A percentile compares a stretch with the other conserved stretches of the same genome.
Conservation (phyloP, 2,113 vertebrate species). For the Odontophorus gujanensis region DNA sequence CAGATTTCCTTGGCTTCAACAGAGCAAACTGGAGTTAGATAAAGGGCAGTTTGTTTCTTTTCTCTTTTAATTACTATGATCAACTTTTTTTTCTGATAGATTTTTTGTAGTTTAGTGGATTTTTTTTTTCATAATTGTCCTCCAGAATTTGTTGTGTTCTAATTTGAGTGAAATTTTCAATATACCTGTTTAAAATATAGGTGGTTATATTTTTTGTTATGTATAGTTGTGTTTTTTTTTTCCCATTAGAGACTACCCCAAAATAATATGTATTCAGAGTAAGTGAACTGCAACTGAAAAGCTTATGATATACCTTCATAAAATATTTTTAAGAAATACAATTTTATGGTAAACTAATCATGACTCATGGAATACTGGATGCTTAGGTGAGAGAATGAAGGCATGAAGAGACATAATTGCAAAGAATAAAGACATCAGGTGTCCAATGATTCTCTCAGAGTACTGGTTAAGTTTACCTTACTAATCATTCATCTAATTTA, state of each 20-base stretch:
- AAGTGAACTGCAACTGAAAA: neutral
- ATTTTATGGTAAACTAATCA: neutral
- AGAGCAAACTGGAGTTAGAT: neutral
- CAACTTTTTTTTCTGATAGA: neutral
- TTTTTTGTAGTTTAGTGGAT: neutral
- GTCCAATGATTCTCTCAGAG: neutral
- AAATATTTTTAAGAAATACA: neutral
- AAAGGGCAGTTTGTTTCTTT: slow-evolving; percentile 8
- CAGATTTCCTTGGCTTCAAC: slow-evolving; percentile 23
- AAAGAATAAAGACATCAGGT: neutral
- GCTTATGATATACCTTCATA: neutral
- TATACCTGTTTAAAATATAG: neutral
- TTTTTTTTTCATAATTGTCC: neutral
- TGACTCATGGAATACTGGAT: neutral
- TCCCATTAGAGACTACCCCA: neutral
- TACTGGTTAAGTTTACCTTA: neutral
- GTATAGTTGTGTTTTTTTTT: neutral
- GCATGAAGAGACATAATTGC: neutral
- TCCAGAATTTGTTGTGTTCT: neutral
- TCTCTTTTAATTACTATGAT: neutral
- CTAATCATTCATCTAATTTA: neutral
- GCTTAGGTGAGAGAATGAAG: neutral
- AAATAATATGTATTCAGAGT: neutral
- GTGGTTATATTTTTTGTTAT: neutral
- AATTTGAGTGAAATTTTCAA: neutral